Evolutionary conservation across 35 echinoderm and acorn worm species (phyloP), one percentile per base, ranked within the genome.

Genomic region (Holothuria glaberrima): DNA sequence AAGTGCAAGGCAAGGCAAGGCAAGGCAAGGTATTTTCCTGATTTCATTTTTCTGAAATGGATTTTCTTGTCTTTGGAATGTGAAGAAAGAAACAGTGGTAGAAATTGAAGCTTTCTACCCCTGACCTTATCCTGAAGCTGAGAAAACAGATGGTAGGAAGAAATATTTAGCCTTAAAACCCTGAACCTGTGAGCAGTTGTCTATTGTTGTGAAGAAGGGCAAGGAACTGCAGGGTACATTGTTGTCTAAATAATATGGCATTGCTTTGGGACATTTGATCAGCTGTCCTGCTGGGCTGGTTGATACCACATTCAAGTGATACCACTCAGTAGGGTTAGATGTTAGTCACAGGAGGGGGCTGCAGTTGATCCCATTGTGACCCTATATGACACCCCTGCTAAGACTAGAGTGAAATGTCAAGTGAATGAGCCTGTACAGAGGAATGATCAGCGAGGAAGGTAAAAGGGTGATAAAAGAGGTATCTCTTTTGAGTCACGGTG

Each of bases 251-350:
- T 63, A 84, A 84, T 58, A 56, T 84, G 80, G 13, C 59, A 22
- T 32, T 84, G 52, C 80, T 84, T 6, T 84, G 80, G 80, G 80
- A 84, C 59, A 84, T 84, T 84, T 84, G 80, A 84, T 84, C 48
- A 63, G 54, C 57, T 28, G 59, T 63, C 80, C 80, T 63, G 80
- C 80, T 84, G 80, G 54, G 80, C 28, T 38, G 58, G 24, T 26
- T 4, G 27, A 41, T n/a, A 48, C 50, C 74, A 24, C 5, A 52
- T 78, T 48, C n/a, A 78, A 78, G n/a, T 24, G 74, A 78, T 78
- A 54, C 58, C 57, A 30, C 80, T 36, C 57, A 41, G 33, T 6
- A 57, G 80, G 80, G 80, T 59, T 61, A 61, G 54, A 63, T 84
- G 59, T 59, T 35, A 17, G 80, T 17, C 80, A 30, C 80, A 63